Conservation (phyloP, 2,113 vertebrate genomes). For the Phalacrocorax carbo region DNA sequence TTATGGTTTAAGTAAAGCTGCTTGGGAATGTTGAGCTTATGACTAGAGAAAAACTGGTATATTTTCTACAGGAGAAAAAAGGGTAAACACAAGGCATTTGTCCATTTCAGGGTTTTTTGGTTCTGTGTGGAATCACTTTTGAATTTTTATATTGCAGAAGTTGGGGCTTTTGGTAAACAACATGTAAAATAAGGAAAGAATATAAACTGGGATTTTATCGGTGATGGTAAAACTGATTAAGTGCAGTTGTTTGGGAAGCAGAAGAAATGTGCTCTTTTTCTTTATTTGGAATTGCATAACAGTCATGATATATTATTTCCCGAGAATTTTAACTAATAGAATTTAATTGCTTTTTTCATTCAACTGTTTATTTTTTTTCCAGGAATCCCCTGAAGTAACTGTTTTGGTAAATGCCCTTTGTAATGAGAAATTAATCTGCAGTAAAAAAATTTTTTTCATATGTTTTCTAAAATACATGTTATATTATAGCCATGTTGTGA, state of each 20-base stretch:
- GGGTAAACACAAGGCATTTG: neutral
- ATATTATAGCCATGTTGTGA: neutral
- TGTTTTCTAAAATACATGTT: neutral
- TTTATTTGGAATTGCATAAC: neutral
- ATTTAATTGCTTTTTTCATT: neutral
- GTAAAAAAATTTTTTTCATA: neutral
- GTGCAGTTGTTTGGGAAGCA: neutral
- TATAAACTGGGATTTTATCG: neutral
- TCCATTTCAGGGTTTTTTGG: fast-evolving
- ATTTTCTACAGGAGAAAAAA: neutral
- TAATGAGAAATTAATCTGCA: neutral
- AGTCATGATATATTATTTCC: neutral
- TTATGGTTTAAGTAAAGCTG: neutral
- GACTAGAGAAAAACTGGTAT: neutral
- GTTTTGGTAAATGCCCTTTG: neutral
- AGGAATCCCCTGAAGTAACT: neutral
- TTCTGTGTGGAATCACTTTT: neutral
- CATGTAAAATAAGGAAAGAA: neutral
- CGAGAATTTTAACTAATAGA: neutral
- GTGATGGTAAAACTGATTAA: neutral
- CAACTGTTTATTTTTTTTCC: neutral
- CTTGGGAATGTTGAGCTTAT: neutral
- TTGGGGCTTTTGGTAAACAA: neutral
- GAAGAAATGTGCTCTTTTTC: neutral
- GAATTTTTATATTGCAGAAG: neutral